Evolutionary conservation across 2,888 invertebrate genomes (phyloP).

Genomic region (Melikaiella ostensackeni): DNA sequence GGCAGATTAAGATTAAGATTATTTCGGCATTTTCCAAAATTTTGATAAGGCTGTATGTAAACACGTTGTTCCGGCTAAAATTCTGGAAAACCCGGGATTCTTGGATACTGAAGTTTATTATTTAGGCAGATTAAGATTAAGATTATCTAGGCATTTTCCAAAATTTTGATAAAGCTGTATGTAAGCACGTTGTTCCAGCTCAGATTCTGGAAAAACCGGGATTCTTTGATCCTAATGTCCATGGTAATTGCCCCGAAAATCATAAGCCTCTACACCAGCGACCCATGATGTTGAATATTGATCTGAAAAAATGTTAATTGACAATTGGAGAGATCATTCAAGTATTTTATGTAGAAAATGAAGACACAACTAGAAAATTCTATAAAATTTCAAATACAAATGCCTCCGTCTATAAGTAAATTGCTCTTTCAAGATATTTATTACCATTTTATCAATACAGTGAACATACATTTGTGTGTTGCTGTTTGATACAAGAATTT

Average conservation of each 20-base stretch:
- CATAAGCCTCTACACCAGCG: background rate
- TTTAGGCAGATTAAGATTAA: no score
- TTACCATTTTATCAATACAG: no score
- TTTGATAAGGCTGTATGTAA: background rate
- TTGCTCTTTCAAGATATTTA: no score
- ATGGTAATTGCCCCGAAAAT: no score
- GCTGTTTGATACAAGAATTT: no score
- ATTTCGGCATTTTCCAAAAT: background rate
- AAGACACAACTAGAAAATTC: background rate
- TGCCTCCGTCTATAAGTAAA: no score
- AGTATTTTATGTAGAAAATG: background rate
- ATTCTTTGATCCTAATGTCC: no score
- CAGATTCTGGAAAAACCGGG: background rate
- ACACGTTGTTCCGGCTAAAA: background rate
- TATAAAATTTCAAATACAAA: background rate
- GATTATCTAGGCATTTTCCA: background rate
- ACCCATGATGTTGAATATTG: background rate
- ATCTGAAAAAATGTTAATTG: background rate
- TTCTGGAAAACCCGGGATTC: no score
- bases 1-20: no score
- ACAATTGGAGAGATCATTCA: background rate
- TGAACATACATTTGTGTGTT: no score
- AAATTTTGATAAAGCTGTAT: background rate
- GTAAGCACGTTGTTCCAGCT: background rate
- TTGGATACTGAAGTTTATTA: no score